Conservation (phyloP, 2,113 vertebrate species). For the Pyrgilauda ruficollis region DNA sequence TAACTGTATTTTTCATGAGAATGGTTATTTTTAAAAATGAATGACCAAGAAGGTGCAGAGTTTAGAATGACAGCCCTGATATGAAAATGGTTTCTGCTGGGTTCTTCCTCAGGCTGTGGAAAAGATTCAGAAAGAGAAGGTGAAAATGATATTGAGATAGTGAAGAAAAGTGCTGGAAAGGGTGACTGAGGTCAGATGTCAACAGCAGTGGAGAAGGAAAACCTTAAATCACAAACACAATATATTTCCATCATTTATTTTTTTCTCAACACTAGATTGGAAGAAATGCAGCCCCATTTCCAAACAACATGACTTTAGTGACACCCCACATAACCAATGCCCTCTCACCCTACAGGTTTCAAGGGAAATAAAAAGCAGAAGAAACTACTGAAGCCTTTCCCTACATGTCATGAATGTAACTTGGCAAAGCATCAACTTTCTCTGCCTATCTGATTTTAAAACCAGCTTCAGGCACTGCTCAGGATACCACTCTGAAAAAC, state of each 20-base stretch:
- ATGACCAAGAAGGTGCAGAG: background rate
- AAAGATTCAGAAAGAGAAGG: background rate
- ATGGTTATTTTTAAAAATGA: background rate
- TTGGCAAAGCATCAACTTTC: background rate
- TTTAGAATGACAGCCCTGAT: background rate
- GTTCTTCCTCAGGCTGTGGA: background rate
- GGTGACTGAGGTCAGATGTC: background rate
- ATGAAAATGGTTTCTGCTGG: background rate
- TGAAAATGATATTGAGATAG: background rate
- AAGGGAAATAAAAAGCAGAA: background rate
- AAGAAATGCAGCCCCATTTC: background rate
- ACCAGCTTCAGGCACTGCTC: background rate
- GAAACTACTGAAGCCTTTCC: background rate
- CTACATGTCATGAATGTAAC: background rate
- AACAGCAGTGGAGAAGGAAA: background rate
- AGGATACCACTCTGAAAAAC: background rate
- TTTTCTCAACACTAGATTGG: background rate
- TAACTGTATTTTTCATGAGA: background rate
- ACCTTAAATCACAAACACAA: background rate
- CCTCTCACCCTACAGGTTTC: background rate
- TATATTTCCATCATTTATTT: background rate
- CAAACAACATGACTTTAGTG: background rate
- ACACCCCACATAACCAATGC: background rate
- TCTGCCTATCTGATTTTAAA: background rate
- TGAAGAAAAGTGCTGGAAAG: background rate